phyloP scores from a whole-genome alignment of 2,797 vertebrate species.

The Ctenopoma multispine region DNA sequence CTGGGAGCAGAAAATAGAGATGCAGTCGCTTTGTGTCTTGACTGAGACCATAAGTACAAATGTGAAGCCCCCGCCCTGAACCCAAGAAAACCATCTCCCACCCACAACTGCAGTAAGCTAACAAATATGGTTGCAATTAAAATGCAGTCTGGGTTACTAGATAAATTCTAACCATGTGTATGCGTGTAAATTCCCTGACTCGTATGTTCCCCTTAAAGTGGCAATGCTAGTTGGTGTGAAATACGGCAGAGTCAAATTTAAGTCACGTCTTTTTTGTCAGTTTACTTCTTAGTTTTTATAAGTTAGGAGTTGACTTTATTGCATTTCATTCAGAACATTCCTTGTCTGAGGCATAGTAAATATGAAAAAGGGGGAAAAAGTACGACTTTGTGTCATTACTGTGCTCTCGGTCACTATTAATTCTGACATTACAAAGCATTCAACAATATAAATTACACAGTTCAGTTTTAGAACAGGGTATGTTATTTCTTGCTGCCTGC shows the following conservation, averaged over 20 bases:
- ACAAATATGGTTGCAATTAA: slow-evolving; percentile 72
- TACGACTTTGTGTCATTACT: slow-evolving; percentile 3
- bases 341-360: slow-evolving; percentile 5
- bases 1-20: slow-evolving; percentile 52
- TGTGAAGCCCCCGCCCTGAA: slow-evolving; percentile 43
- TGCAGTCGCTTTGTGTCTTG: slow-evolving; percentile 17
- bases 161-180: slow-evolving; percentile 53
- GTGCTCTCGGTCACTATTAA: slow-evolving; percentile 15
- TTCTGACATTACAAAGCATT: slow-evolving; percentile 29
- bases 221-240: slow-evolving; percentile 42
- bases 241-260: slow-evolving; percentile 16
- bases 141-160: slow-evolving; percentile 41
- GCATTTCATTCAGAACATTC: slow-evolving; percentile 33
- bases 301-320: slow-evolving; percentile 18
- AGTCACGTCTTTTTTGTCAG: slow-evolving; percentile 25
- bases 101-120: slow-evolving; percentile 41
- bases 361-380: slow-evolving; percentile 1
- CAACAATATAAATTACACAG: slow-evolving; percentile 21
- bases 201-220: slow-evolving; percentile 6
- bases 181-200: slow-evolving; percentile 24
- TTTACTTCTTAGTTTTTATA: slow-evolving; percentile 19
- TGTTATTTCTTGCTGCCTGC: slow-evolving; percentile 25
- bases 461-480: slow-evolving; percentile 28
- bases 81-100: slow-evolving; percentile 47
- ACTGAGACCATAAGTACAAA: slow-evolving; percentile 36